A percentile compares a stretch with the other conserved stretches of the same genome.
phyloP scores from a whole-genome alignment of 2,888 invertebrate genomes.

The Amaurobius ferox region DNA sequence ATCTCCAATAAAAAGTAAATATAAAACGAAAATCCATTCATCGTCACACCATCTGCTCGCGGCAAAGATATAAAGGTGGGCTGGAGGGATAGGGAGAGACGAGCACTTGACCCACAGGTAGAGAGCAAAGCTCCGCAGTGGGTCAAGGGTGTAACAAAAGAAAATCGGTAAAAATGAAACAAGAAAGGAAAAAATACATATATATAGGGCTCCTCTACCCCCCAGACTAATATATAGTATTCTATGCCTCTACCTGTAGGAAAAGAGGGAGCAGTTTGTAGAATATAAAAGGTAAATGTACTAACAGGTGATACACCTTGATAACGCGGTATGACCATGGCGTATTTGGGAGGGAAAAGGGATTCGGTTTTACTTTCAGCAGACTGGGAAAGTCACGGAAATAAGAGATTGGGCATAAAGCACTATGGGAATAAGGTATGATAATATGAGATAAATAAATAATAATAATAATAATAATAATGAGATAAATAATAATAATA shows the following conservation, averaged over 20 bases:
- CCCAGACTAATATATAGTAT: no score
- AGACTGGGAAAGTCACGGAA: no score
- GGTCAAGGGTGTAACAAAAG: conserved; percentile 68
- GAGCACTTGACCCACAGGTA: not conserved
- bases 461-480: no score
- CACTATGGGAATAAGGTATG: no score
- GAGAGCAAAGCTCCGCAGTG: conserved; percentile 29
- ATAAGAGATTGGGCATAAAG: no score
- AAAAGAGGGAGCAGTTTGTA: not conserved
- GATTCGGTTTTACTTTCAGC: conserved; percentile 10
- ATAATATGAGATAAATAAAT: no score
- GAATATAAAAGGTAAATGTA: not conserved
- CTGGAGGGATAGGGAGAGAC: conserved; percentile 4
- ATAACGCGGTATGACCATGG: no score
- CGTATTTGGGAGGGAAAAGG: no score
- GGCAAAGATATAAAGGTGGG: not conserved
- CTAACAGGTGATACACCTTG: not conserved
- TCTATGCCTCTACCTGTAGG: not conserved
- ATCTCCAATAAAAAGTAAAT: conserved; percentile 16
- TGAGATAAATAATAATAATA: no score
- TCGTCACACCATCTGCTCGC: conserved; percentile 19
- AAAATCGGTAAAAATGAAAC: not conserved
- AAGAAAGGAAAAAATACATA: not conserved
- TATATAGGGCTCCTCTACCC: not conserved
- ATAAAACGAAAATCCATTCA: conserved; percentile 18